These are phyloP conservation scores for Falco cherrug DNA, from an alignment of 2,797 vertebrate genomes.

Conservation along the genomic window DNA sequence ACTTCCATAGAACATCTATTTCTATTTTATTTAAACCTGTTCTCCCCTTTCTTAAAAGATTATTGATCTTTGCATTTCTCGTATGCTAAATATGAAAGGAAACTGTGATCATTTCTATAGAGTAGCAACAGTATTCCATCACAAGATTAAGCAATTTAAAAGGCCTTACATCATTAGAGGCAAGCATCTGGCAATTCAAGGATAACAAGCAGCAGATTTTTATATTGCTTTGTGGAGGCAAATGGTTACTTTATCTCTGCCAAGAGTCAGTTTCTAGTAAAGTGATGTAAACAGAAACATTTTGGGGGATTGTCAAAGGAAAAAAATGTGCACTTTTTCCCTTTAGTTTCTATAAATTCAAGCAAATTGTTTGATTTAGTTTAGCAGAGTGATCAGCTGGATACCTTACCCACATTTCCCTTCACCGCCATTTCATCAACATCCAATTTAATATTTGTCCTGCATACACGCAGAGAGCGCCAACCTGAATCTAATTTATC, in stretches of 20 bases:
- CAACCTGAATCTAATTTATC: slow-evolving; percentile 73
- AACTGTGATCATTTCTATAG: slow-evolving; percentile 31
- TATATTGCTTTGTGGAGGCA: slow-evolving; percentile 64
- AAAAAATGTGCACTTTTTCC: neutral
- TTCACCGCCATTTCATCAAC: slow-evolving; percentile 64
- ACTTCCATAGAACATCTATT: neutral
- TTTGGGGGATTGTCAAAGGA: slow-evolving; percentile 44
- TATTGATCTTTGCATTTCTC: slow-evolving; percentile 9
- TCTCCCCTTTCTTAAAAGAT: slow-evolving; percentile 7
- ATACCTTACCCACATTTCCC: slow-evolving; percentile 46
- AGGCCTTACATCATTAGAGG: slow-evolving; percentile 69
- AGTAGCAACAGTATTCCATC: slow-evolving; percentile 63
- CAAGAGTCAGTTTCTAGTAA: slow-evolving; percentile 70
- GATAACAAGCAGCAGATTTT: slow-evolving; percentile 78
- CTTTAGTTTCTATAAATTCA: slow-evolving; percentile 55
- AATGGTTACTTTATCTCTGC: slow-evolving; percentile 76
- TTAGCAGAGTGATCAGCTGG: slow-evolving; percentile 60
- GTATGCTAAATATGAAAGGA: slow-evolving; percentile 33
- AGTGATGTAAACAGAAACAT: slow-evolving; percentile 70
- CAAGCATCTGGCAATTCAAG: slow-evolving; percentile 67
- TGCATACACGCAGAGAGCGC: slow-evolving; percentile 39
- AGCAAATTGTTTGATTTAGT: slow-evolving; percentile 71
- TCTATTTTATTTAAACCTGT: neutral
- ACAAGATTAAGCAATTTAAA: slow-evolving; percentile 68
- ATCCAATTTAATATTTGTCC: slow-evolving; percentile 66